phyloP scores from a whole-genome alignment of 2,797 vertebrate species.

The Galagoides demidoff region DNA sequence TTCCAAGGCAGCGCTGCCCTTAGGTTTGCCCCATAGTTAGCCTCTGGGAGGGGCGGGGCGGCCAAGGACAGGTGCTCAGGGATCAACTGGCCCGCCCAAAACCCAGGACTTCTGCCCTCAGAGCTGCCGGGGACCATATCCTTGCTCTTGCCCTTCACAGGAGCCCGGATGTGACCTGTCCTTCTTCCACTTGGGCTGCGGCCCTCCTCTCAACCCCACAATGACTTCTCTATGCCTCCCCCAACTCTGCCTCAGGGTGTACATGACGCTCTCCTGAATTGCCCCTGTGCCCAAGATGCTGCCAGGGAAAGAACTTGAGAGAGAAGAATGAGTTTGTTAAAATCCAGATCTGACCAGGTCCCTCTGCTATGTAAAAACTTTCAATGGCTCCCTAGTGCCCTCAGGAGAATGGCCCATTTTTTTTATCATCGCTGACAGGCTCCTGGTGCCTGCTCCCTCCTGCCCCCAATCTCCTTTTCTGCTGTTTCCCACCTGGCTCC shows the following conservation, averaged over 20 bases:
- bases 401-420: not conserved
- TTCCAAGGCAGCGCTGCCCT: not conserved
- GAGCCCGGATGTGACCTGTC: not conserved
- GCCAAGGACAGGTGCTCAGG: accelerated
- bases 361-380: not conserved
- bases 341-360: not conserved
- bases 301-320: not conserved
- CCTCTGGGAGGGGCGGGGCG: not conserved
- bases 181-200: not conserved
- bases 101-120: not conserved
- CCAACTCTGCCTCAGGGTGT: not conserved
- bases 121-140: not conserved
- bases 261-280: not conserved
- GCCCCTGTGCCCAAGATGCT: not conserved
- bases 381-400: not conserved
- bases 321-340: not conserved
- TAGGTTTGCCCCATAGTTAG: not conserved
- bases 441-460: not conserved
- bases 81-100: not conserved
- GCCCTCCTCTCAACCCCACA: not conserved
- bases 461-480: not conserved
- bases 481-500: not conserved
- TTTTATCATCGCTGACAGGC: not conserved
- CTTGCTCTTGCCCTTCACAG: not conserved
- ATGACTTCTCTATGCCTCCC: not conserved